Evolutionary conservation across 2,113 vertebrate genomes (phyloP).

Genomic region (Girardinichthys multiradiatus): DNA sequence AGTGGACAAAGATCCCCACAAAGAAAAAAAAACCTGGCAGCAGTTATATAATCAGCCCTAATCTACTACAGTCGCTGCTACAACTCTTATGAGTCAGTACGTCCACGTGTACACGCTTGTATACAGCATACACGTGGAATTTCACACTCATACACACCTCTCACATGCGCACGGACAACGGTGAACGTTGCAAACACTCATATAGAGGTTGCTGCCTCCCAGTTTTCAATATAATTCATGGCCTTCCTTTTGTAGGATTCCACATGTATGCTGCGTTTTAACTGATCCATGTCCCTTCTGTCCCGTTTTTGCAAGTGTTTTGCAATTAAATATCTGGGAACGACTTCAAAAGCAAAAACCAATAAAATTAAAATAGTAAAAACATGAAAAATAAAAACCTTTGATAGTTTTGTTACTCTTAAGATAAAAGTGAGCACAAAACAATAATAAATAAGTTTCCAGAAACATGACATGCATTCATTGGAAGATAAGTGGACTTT

Average conservation of each 20-base stretch:
- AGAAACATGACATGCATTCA: background rate
- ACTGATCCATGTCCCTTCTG: background rate
- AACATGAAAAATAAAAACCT: no score
- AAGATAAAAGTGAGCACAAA: background rate
- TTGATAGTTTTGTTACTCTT: background rate
- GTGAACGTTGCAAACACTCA: conserved; percentile 12
- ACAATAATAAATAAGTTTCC: no score
- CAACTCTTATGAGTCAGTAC: conserved; percentile 10
- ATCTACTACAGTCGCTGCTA: conserved; percentile 44
- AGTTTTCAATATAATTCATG: background rate
- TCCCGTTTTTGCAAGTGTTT: background rate
- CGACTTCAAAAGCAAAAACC: background rate
- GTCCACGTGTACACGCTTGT: conserved; percentile 26
- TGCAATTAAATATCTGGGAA: background rate
- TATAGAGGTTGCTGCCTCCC: background rate
- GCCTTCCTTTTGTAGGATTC: background rate
- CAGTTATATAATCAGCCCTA: conserved; percentile 64
- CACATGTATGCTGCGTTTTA: background rate
- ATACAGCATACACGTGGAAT: conserved; percentile 43
- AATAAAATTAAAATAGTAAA: no score
- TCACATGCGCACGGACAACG: conserved; percentile 45
- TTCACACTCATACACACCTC: conserved; percentile 32
- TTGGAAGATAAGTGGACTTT: background rate
- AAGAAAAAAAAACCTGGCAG: conserved; percentile 31
- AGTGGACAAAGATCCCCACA: conserved; percentile 41